A percentile compares a stretch with the other conserved stretches of the same genome.
These are phyloP conservation scores for Meandrina meandrites DNA, from an alignment of 92 coral and sea anemone genomes.

Conservation along the genomic window DNA sequence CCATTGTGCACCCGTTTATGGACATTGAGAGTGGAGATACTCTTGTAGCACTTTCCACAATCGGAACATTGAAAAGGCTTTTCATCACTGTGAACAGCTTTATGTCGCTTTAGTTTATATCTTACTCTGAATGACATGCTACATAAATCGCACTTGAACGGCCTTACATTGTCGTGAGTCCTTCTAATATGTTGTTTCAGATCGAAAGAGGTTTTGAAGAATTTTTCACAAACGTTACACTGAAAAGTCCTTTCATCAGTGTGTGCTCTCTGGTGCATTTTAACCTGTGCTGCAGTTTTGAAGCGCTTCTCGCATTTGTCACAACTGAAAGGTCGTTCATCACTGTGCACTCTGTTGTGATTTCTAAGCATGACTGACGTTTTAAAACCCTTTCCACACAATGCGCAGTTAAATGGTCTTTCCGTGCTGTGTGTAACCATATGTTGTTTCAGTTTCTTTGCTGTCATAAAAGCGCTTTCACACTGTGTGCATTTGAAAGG, in stretches of 20 bases:
- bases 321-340: slow-evolving; percentile 33
- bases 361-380: slow-evolving; percentile 13
- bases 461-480: background rate
- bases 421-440: background rate
- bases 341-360: slow-evolving; percentile 36
- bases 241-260: slow-evolving; percentile 42
- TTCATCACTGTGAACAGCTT: slow-evolving; percentile 10
- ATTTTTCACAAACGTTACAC: slow-evolving; percentile 42
- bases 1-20: background rate
- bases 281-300: slow-evolving; percentile 26
- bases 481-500: background rate
- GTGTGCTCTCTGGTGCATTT: slow-evolving; percentile 39
- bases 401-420: slow-evolving; percentile 1
- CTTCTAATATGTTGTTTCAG: slow-evolving; percentile 25
- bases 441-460: background rate
- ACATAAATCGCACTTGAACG: slow-evolving; percentile 37
- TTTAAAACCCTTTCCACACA: slow-evolving; percentile 44
- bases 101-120: slow-evolving; percentile 38
- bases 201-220: slow-evolving; percentile 38
- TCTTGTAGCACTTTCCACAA: background rate
- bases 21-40: background rate
- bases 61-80: background rate
- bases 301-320: slow-evolving; percentile 29
- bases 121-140: slow-evolving; percentile 23
- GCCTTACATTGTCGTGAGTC: slow-evolving; percentile 37